A percentile compares a stretch with the other conserved stretches of the same genome.
Conservation (phyloP, 2,113 vertebrate genomes). For the Ailuropoda melanoleuca region DNA sequence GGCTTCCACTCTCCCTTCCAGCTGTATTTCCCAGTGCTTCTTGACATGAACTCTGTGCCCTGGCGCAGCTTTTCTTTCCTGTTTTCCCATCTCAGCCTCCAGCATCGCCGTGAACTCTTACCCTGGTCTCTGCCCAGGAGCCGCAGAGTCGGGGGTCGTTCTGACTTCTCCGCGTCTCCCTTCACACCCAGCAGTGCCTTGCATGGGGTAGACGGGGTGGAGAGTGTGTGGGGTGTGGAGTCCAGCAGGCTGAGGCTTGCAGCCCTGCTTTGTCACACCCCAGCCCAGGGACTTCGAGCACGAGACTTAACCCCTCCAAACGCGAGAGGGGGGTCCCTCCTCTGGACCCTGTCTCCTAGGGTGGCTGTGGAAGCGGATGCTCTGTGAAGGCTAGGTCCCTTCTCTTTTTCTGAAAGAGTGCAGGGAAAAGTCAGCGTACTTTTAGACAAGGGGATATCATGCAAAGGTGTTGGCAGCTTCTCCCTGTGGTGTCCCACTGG, state of each 20-base stretch:
- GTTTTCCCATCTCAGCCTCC: neutral
- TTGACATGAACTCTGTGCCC: neutral
- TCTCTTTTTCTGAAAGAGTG: neutral
- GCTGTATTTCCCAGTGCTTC: neutral
- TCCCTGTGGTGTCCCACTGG: neutral
- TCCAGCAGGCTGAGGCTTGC: neutral
- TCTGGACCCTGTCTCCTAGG: neutral
- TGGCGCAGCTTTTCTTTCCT: no score
- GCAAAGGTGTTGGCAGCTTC: neutral
- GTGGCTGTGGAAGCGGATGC: neutral
- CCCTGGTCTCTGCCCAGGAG: neutral
- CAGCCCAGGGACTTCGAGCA: neutral
- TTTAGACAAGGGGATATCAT: neutral
- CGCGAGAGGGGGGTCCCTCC: accelerated
- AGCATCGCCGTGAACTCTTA: neutral
- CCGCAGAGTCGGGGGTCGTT: neutral
- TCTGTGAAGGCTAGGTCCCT: neutral
- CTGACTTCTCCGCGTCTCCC: neutral
- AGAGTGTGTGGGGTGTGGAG: neutral
- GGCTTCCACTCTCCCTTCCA: neutral
- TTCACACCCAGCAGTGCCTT: neutral
- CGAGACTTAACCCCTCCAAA: neutral
- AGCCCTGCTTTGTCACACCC: neutral
- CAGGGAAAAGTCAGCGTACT: neutral
- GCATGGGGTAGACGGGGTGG: accelerated